A percentile compares a stretch with the other conserved stretches of the same genome.
These are phyloP conservation scores for Paradisaea rubra DNA, from an alignment of 2,113 vertebrate genomes.

Conservation along the genomic window DNA sequence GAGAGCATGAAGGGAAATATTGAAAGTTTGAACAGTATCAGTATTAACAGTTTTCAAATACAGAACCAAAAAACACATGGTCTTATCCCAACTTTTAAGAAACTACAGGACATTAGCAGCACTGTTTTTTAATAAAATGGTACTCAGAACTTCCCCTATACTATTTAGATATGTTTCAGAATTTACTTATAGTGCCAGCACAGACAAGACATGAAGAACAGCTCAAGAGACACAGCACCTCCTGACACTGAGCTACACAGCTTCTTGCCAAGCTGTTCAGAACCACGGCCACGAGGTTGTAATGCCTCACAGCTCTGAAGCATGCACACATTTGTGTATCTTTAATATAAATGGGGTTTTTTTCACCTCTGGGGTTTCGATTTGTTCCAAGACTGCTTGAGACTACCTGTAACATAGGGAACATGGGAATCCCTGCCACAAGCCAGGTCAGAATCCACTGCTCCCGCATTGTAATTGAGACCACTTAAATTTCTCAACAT, in stretches of 20 bases:
- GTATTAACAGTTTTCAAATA: not conserved
- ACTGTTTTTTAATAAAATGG: not conserved
- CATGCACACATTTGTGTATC: not conserved
- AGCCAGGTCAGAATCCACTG: not conserved
- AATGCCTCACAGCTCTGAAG: not conserved
- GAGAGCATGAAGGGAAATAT: not conserved
- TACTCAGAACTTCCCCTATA: not conserved
- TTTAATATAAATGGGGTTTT: not conserved
- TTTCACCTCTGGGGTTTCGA: not conserved
- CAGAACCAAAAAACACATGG: not conserved
- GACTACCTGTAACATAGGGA: not conserved
- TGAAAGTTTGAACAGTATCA: not conserved
- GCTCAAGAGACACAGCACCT: not conserved
- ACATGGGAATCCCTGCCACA: not conserved
- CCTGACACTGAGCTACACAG: not conserved
- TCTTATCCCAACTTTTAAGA: not conserved
- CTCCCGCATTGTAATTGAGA: not conserved
- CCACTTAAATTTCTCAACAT: not conserved
- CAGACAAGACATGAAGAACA: not conserved
- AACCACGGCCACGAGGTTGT: rapidly evolving
- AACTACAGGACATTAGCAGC: not conserved
- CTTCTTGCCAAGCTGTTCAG: not conserved
- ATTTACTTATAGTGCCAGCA: not conserved
- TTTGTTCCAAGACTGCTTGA: not conserved
- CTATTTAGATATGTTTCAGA: not conserved